phyloP scores from a whole-genome alignment of 2,797 vertebrate genomes.

The Myripristis murdjan region DNA sequence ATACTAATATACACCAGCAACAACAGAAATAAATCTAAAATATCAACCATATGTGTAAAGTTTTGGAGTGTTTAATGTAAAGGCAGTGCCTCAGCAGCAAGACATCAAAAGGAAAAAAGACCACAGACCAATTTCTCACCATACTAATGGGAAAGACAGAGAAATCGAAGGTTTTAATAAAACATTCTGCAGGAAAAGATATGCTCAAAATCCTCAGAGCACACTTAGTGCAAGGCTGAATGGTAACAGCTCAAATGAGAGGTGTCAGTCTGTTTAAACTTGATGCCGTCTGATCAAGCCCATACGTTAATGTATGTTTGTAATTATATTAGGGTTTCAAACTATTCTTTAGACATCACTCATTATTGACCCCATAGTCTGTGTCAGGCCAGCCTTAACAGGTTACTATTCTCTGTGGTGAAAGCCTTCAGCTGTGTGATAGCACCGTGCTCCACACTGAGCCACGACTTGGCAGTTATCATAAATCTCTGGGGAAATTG shows the following conservation, averaged over 20 bases:
- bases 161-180: too few relatives aligned
- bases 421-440: slow-evolving; percentile 8
- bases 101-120: too few relatives aligned
- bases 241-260: too few relatives aligned
- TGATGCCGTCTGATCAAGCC: neutral
- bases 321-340: neutral
- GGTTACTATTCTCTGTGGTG: neutral
- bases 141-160: too few relatives aligned
- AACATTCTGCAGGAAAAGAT: too few relatives aligned
- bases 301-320: too few relatives aligned
- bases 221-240: too few relatives aligned
- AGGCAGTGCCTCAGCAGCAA: too few relatives aligned
- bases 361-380: neutral
- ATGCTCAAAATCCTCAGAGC: too few relatives aligned
- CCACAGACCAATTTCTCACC: too few relatives aligned
- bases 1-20: slow-evolving; percentile 49
- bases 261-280: too few relatives aligned
- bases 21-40: too few relatives aligned
- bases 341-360: neutral
- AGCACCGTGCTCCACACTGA: slow-evolving; percentile 12
- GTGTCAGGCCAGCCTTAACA: neutral
- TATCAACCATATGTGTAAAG: neutral
- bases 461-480: slow-evolving; percentile 46
- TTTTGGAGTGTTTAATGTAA: neutral
- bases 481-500: slow-evolving; percentile 62